Conservation (phyloP, 2,888 invertebrate genomes). For the Acrocyrtus sp. region DNA sequence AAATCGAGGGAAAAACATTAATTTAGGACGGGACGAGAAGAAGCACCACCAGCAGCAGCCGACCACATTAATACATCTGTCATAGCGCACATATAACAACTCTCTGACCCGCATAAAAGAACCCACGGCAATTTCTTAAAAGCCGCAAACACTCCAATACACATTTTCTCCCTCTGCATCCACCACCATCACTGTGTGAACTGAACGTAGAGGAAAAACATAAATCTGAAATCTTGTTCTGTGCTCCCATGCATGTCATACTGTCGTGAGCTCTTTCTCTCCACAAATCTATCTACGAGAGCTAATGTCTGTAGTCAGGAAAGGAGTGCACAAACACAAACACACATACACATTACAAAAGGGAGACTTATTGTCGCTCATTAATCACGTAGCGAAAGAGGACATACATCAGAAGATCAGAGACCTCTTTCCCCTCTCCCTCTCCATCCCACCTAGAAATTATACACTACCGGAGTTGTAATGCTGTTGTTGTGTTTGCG, state of each 20-base stretch:
- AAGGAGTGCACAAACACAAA: not conserved
- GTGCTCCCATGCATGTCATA: not conserved
- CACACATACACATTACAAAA: conserved; percentile 20
- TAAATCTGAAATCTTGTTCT: not conserved
- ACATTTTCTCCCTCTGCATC: too few species aligned
- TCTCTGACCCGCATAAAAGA: not conserved
- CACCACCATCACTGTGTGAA: not conserved
- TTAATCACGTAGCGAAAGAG: conserved; percentile 45
- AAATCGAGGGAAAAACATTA: not conserved
- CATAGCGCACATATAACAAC: not conserved
- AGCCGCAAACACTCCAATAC: not conserved
- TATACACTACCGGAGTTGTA: not conserved
- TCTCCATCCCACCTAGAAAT: not conserved
- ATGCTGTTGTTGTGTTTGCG: conserved; percentile 1
- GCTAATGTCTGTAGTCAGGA: not conserved
- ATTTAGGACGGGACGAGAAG: not conserved
- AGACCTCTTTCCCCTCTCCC: not conserved
- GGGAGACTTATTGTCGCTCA: conserved; percentile 43
- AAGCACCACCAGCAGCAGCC: not conserved
- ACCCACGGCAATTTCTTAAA: not conserved
- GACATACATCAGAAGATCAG: conserved; percentile 45
- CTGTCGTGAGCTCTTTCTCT: not conserved
- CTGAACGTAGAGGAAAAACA: not conserved
- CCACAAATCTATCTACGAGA: not conserved
- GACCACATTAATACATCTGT: not conserved